Evolutionary conservation across 2,113 vertebrate genomes (phyloP).

Genomic region (Prunella fulvescens): DNA sequence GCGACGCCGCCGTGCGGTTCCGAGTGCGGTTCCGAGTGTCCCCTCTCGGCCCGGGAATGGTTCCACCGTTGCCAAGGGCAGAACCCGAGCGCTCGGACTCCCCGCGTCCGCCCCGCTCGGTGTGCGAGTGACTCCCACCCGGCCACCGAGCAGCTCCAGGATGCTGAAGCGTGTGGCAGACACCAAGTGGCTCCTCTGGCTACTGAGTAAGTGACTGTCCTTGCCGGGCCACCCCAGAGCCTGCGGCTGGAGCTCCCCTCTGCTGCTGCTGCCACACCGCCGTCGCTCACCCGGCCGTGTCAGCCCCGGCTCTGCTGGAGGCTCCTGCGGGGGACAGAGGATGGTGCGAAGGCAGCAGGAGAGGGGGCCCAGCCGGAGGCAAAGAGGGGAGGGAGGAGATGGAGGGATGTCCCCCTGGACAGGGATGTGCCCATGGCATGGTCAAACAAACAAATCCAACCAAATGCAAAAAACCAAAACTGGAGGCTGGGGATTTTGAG

Average conservation of each 20-base stretch:
- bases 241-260: too few species aligned
- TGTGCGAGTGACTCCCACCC: neutral
- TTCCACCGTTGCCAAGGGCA: neutral
- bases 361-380: neutral
- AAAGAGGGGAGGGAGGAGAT: neutral
- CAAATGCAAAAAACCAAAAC: too few species aligned
- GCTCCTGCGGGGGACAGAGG: neutral
- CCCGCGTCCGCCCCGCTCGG: neutral
- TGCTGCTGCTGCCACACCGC: neutral
- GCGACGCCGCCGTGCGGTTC: neutral
- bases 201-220: neutral
- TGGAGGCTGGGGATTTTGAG: neutral
- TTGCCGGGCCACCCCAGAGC: neutral
- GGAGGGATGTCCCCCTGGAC: neutral
- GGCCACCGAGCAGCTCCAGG: neutral
- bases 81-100: neutral
- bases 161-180: neutral
- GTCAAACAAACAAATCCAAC: too few species aligned
- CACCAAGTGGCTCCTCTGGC: neutral
- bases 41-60: neutral
- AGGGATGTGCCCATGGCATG: neutral
- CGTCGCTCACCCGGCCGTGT: rapidly evolving
- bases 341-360: neutral
- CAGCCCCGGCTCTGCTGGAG: neutral
- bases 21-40: rapidly evolving